Conservation (phyloP, 1,140 invertebrate genomes). For the Brachionus paranguensis region DNA sequence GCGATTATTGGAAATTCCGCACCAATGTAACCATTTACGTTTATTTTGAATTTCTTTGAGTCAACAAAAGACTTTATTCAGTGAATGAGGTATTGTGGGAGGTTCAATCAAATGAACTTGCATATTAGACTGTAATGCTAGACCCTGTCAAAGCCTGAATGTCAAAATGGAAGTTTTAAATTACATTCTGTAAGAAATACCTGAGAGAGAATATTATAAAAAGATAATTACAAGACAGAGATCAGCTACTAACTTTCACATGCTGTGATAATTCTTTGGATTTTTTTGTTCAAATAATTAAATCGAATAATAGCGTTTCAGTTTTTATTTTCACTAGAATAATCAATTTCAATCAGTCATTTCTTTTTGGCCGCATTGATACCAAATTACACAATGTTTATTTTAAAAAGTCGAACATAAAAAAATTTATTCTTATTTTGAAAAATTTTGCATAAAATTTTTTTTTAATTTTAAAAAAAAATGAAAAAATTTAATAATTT, state of each 20-base stretch:
- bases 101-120: background rate
- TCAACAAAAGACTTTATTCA: background rate
- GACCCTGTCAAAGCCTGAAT: background rate
- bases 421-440: no score
- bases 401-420: background rate
- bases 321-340: background rate
- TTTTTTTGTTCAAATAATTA: background rate
- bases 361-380: background rate
- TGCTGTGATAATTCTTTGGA: background rate
- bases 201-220: background rate
- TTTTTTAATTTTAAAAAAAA: background rate
- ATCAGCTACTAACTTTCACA: background rate
- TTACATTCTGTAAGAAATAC: no score
- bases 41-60: background rate
- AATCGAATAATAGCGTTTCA: constrained; percentile 17
- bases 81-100: background rate
- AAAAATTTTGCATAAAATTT: no score
- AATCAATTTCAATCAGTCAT: background rate
- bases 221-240: constrained; percentile 8
- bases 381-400: constrained; percentile 1
- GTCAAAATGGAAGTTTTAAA: no score
- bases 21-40: background rate
- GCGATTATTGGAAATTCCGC: no score
- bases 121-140: background rate
- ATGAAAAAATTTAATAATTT: no score